These are phyloP conservation scores for Pelobates cultripes DNA, from an alignment of 2,797 vertebrate genomes.

Conservation along the genomic window DNA sequence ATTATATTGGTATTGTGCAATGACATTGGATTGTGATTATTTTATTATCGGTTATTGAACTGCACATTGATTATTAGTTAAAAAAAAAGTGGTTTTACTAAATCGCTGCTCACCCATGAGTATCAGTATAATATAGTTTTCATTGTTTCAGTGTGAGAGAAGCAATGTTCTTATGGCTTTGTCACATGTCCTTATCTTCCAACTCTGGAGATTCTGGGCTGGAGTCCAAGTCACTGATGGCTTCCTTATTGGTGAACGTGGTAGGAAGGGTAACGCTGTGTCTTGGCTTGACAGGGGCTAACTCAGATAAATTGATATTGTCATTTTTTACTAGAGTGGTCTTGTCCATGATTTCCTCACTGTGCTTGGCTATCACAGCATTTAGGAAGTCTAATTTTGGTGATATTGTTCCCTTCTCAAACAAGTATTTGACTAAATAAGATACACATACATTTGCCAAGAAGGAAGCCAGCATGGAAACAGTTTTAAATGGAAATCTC, in stretches of 20 bases:
- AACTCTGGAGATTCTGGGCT: conserved; percentile 87
- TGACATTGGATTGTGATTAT: no score
- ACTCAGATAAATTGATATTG: conserved; percentile 92
- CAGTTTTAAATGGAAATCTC: conserved; percentile 92
- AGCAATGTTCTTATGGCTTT: conserved; percentile 54
- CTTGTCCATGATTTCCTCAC: conserved; percentile 96
- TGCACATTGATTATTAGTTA: background rate
- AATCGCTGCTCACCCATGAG: conserved; percentile 59
- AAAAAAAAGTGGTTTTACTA: conserved; percentile 48
- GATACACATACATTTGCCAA: conserved; percentile 85
- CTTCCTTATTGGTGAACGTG: conserved; percentile 91
- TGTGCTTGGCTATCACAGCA: conserved; percentile 91
- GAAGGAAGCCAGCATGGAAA: conserved; percentile 91
- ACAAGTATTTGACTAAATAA: conserved; percentile 92
- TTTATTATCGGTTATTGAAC: no score
- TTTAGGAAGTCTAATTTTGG: conserved; percentile 93
- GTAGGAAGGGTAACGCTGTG: conserved; percentile 86
- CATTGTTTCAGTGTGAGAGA: conserved; percentile 36
- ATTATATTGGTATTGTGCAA: conserved; percentile 31
- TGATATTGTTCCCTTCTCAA: conserved; percentile 90
- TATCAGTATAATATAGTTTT: conserved; percentile 44
- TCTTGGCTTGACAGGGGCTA: conserved; percentile 87
- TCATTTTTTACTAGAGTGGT: conserved; percentile 89
- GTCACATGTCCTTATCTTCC: conserved; percentile 76
- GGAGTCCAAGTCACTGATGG: conserved; percentile 85